Percentiles rank a stretch among this genome's conserved stretches.
These are phyloP conservation scores for Regulus satrapa DNA, from an alignment of 2,113 vertebrate species.

Conservation along the genomic window DNA sequence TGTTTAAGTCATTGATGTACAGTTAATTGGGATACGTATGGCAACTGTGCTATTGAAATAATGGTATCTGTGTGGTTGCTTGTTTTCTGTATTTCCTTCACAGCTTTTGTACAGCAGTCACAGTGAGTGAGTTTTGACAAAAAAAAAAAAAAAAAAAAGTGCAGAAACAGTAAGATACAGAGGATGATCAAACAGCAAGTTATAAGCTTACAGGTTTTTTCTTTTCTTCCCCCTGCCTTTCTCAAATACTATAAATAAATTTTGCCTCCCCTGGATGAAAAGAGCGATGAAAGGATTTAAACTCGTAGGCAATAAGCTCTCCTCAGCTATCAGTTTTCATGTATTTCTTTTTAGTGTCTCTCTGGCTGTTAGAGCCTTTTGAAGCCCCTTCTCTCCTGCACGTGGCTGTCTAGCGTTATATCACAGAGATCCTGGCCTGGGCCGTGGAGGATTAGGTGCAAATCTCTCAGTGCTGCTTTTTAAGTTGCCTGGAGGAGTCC, in stretches of 20 bases:
- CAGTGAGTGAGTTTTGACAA: background rate
- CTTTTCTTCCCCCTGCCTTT: background rate
- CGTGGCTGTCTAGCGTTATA: background rate
- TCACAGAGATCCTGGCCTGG: background rate
- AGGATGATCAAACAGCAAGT: background rate
- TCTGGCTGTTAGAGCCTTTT: background rate
- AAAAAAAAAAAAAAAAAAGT: too few relatives aligned
- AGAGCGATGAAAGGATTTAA: background rate
- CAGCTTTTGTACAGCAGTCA: background rate
- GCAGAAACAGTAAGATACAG: background rate
- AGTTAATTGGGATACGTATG: background rate
- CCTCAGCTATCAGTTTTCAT: background rate
- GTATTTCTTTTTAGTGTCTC: background rate
- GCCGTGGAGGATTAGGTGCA: background rate
- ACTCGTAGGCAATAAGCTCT: background rate
- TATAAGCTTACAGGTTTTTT: background rate
- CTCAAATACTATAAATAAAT: background rate
- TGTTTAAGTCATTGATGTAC: background rate
- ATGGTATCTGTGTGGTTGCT: background rate
- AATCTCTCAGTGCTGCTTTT: background rate
- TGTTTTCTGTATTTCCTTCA: background rate
- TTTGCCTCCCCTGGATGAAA: background rate
- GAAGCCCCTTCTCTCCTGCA: background rate
- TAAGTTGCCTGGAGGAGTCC: conserved; percentile 40
- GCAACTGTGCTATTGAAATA: background rate